Evolutionary conservation across 92 coral and sea anemone species (phyloP), one percentile per base, ranked within the genome.

Genomic region (Paragorgia papillata): DNA sequence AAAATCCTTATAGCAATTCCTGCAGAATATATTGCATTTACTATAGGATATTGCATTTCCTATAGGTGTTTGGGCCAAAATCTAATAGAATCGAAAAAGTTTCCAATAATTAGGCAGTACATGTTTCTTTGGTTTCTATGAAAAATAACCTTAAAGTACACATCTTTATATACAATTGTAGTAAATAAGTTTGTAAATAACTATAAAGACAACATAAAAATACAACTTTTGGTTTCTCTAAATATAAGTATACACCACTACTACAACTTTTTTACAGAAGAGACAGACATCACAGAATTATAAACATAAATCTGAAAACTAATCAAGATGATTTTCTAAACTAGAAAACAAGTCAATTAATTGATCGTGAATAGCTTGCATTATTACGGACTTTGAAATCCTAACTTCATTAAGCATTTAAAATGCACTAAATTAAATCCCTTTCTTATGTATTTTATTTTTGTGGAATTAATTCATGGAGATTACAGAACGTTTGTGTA

Each of bases 351-450:
- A 22, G 49, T 33, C 30, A 29, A 44, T 68, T 46, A 68, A 28
- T 68, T 68, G 18, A n/a, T 34, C 20, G n/a, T 68, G 33, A 46
- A 68, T 67, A 67, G 32, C 29, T 10, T 69, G 41, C 78, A 71
- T 53, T 55, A 32, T 54, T 33, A 17, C 32, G 78, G 78, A 71
- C 51, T 71, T 29, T 53, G 17, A 33, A 51, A 55, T 51, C 64
- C 78, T 32, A 71, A 53, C 50, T n/a, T 55, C 46, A 22, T 22
- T 56, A 41, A 71, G 78, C 78, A 71, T 71, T 71, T 71, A 71
- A 0, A 71, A 71, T 71, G 78, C 78, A 71, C 13, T n/a, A 33
- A 30, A 53, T 55, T 53, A 26, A 32, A 32, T 39, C 64, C 48
- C 34, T 33, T 57, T 50, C 12, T 3, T 14, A 64, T 18, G 24